Conservation (phyloP, 2,888 invertebrate genomes). For the Pelosia muscerda region DNA sequence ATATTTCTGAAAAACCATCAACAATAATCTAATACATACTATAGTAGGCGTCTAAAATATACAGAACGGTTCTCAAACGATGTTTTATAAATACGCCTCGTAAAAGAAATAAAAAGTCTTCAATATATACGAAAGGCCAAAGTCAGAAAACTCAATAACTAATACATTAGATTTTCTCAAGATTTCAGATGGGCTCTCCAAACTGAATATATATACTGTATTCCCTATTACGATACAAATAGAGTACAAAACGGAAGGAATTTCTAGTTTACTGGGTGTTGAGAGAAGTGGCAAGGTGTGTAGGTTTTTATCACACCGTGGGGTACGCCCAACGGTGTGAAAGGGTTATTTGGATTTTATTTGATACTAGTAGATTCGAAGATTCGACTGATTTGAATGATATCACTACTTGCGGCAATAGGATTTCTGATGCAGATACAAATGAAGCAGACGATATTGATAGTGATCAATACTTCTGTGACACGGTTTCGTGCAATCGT, state of each 20-base stretch:
- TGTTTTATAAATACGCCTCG: slow-evolving; percentile 29
- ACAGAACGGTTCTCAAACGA: slow-evolving; percentile 20
- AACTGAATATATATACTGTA: slow-evolving; percentile 30
- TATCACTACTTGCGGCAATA: slow-evolving; percentile 13
- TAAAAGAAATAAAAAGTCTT: slow-evolving; percentile 20
- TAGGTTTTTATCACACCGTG: slow-evolving; percentile 36
- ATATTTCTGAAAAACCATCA: not conserved
- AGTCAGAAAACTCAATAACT: slow-evolving; percentile 43
- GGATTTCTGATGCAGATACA: not conserved
- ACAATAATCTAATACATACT: slow-evolving; percentile 8
- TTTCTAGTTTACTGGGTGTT: slow-evolving; percentile 23
- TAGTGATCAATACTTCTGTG: not conserved
- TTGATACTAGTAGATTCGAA: slow-evolving; percentile 16
- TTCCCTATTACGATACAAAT: slow-evolving; percentile 35
- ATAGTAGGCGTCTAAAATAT: slow-evolving; percentile 10
- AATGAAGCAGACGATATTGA: not conserved
- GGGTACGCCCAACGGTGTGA: slow-evolving; percentile 11
- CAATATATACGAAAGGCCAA: slow-evolving; percentile 33
- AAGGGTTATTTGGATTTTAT: slow-evolving; percentile 27
- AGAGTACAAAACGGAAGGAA: slow-evolving; percentile 32
- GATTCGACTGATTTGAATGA: slow-evolving; percentile 15
- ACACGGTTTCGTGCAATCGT: not conserved
- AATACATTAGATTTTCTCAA: slow-evolving; percentile 44
- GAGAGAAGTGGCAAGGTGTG: slow-evolving; percentile 7
- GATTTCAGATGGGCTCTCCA: slow-evolving; percentile 23